Evolutionary conservation across 2,888 invertebrate genomes (phyloP).

Genomic region (Cabera pusaria): DNA sequence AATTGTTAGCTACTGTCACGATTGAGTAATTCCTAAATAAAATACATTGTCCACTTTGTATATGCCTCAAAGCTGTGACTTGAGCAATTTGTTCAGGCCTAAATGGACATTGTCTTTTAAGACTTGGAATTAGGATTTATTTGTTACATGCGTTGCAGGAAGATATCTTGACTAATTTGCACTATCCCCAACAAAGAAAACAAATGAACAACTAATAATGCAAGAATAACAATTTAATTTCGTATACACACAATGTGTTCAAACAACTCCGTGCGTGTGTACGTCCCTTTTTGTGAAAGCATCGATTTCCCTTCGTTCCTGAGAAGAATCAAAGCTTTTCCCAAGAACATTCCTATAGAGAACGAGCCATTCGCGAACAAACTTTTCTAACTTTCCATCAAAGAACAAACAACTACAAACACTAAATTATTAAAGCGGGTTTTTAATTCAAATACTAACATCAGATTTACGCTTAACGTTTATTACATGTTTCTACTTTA

Average conservation of each 20-base stretch:
- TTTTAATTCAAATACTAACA: conserved; percentile 70
- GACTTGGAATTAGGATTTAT: too few species aligned
- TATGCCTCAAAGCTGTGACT: too few species aligned
- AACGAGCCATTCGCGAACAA: conserved; percentile 20
- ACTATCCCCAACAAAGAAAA: conserved; percentile 56
- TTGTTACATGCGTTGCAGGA: too few species aligned
- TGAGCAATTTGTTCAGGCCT: too few species aligned
- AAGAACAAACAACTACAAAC: conserved; percentile 52
- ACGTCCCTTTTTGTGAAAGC: conserved; percentile 43
- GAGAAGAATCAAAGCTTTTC: background rate
- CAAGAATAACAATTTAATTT: conserved; percentile 66
- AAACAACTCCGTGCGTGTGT: conserved; percentile 47
- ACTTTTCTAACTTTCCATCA: conserved; percentile 25
- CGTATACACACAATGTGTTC: conserved; percentile 66
- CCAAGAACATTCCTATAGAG: conserved; percentile 27
- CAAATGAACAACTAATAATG: conserved; percentile 46
- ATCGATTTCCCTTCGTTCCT: conserved; percentile 8
- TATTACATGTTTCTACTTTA: conserved; percentile 73
- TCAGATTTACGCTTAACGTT: conserved; percentile 64
- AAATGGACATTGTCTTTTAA: too few species aligned
- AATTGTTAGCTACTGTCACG: too few species aligned
- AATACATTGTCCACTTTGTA: too few species aligned
- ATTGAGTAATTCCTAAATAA: too few species aligned
- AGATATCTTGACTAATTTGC: conserved; percentile 49
- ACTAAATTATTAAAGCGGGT: conserved; percentile 75